Evolutionary conservation across 1,140 invertebrate species (phyloP).

Genomic region (Whitmania pigra): DNA sequence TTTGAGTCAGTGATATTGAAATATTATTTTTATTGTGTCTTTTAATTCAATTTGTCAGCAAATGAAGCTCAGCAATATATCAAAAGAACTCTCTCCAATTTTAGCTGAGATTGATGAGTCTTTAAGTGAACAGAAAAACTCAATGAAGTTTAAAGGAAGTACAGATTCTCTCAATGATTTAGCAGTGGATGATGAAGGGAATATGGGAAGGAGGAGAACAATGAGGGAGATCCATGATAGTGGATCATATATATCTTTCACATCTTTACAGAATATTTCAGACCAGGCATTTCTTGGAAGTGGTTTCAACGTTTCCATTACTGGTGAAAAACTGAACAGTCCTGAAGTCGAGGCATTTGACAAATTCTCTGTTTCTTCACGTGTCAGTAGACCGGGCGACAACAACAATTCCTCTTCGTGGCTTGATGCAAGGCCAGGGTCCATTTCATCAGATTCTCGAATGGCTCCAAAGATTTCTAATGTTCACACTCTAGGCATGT

Average conservation of each 20-base stretch:
- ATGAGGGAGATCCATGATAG: slow-evolving; percentile 17
- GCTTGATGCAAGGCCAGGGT: no score
- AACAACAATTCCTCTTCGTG: no score
- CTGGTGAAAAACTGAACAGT: no score
- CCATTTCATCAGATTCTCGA: no score
- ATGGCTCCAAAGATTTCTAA: no score
- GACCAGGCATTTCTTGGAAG: neutral
- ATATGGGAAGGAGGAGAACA: slow-evolving; percentile 3
- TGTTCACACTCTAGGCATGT: no score
- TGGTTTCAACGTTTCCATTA: no score
- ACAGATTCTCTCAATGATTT: neutral
- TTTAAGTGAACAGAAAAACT: neutral
- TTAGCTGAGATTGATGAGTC: neutral
- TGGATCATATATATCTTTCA: slow-evolving; percentile 7
- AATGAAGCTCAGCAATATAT: neutral
- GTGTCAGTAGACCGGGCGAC: no score
- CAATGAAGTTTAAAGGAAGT: neutral
- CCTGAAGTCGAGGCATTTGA: no score
- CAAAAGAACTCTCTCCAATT: neutral
- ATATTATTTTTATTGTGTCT: neutral
- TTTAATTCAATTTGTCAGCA: neutral
- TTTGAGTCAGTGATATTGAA: slow-evolving; percentile 37
- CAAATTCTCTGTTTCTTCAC: no score
- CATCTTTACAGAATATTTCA: slow-evolving; percentile 13
- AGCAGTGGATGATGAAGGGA: neutral